A percentile compares a stretch with the other conserved stretches of the same genome.
Evolutionary conservation across 92 coral and sea anemone genomes (phyloP).

Genomic region (Muricea muricata): DNA sequence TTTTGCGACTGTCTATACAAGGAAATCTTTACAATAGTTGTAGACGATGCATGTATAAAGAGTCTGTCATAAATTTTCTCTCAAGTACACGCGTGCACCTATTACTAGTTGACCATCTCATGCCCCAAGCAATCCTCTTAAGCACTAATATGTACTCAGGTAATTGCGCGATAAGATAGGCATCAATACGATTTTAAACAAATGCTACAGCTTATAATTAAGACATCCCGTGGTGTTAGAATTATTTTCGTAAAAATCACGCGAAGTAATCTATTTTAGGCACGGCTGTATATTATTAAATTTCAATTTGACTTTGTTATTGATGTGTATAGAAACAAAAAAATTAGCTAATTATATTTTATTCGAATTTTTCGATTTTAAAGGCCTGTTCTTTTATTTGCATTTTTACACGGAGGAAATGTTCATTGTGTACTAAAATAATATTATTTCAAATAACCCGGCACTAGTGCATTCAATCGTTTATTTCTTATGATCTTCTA

Average conservation of each 20-base stretch:
- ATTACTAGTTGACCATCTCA: not conserved
- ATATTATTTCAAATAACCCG: not conserved
- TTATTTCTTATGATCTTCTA: conserved; percentile 19
- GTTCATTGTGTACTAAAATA: not conserved
- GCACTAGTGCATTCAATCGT: not conserved
- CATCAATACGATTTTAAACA: not conserved
- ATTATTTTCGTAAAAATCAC: not conserved
- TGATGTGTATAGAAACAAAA: not conserved
- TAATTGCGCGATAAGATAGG: not conserved
- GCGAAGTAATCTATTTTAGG: not conserved
- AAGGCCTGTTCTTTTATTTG: not conserved
- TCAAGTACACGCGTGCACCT: not conserved
- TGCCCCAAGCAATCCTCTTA: not conserved
- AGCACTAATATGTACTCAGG: not conserved
- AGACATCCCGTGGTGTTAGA: not conserved
- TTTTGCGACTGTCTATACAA: not conserved
- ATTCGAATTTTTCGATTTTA: not conserved
- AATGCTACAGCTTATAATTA: not conserved
- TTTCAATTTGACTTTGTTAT: not conserved
- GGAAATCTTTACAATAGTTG: not conserved
- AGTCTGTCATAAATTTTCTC: not conserved
- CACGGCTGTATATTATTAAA: not conserved
- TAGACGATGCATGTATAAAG: not conserved
- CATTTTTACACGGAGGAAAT: not conserved
- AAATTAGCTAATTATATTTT: not conserved